Base-by-base conservation (phyloP, 2,888 invertebrate species). In the Pegoplata infirma region DNA sequence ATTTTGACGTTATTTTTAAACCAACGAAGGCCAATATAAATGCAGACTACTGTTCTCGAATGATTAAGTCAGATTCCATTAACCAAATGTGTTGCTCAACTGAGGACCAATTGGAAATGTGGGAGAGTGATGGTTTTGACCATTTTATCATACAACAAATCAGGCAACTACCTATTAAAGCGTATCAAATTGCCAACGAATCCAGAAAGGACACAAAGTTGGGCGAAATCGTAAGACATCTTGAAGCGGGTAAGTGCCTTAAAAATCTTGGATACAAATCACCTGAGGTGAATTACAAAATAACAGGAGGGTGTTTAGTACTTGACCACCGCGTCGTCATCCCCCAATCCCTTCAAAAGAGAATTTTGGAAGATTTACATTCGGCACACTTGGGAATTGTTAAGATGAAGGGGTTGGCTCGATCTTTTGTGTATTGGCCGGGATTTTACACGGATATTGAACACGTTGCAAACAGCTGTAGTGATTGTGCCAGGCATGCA, bases 1-100 rank as follows among this genome's bases (percentile, higher is more conserved):
- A 61, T 61, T 61, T 61, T 12, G 61, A 61, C 12, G 46, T 61
- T 1, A 61, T 46, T 7, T 61, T 61, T 10, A 61, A 61, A 17
- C 44, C 61, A 47, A 44, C 61, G 1, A 61, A 61, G 23, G 46
- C 61, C 1, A 61, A 61, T 23, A 17, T 46, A 5, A 61, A 61
- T 61, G 61, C 61, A 8, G 61, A 61, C 23, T 61, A 40, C 7
- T 61, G 61, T 7, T 46, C 46, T 10, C 44, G 61, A 61, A 14
- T n/a, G n/a, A n/a, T n/a, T n/a, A n/a, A n/a, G n/a, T n/a, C 7
- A 19, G 12, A 58, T 4, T 5, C 3, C 1, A 36, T 56, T n/a
- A 56, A 56, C n/a, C 56, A 36, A 36, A 6, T 21, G 3, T 36
- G 19, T 12, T 36, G n/a, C 19, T 36, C 36, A 4, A n/a, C 12